Evolutionary conservation across 2,797 vertebrate species (phyloP), one percentile per base, ranked within the genome.

Genomic region (Allobates femoralis): DNA sequence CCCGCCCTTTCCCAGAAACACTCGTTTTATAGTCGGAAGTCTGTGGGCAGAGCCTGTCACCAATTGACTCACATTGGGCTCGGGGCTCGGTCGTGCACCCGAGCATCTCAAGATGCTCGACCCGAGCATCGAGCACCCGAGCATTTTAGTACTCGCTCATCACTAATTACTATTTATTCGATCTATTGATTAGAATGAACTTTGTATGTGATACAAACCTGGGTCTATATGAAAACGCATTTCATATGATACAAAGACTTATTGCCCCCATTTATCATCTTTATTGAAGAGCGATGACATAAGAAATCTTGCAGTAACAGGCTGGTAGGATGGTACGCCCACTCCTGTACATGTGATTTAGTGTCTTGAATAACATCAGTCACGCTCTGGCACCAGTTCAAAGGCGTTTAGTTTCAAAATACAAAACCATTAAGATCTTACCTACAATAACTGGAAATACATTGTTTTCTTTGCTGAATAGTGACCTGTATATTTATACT

Each of bases 401-500:
- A 81, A 66, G 41, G 12, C 7, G 41, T 81, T 19, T 41, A 21
- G 46, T 80, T 50, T 41, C 34, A 28, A 41, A 56, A 79, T 46
- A 46, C 30, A 64, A 66, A 26, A 66, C 18, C 18, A 41, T 64
- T 64, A 62, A 79, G 11, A 16, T 64, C 16, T 30, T 28, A 11
- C 41, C n/a, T n/a, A 50, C 56, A 62, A 16, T 18, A 16, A 37
- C 28, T 12, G 78, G 21, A 34, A 64, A 32, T 37, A 10, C 3
- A 41, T 32, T n/a, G 37, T 71, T 71, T 46, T 15, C 67, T 23
- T 71, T 34, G 46, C 64, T 21, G 60, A 8, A 67, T 18, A n/a
- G 12, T 69, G 64, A 69, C 79, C 79, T 32, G n/a, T n/a, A 81
- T 30, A 81, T 81, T 67, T 55, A 1, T 21, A 71, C 14, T 15